Percentiles rank a stretch among this genome's conserved stretches.
These are phyloP conservation scores for Eudemis profundana DNA, from an alignment of 2,888 invertebrate species.

Conservation along the genomic window DNA sequence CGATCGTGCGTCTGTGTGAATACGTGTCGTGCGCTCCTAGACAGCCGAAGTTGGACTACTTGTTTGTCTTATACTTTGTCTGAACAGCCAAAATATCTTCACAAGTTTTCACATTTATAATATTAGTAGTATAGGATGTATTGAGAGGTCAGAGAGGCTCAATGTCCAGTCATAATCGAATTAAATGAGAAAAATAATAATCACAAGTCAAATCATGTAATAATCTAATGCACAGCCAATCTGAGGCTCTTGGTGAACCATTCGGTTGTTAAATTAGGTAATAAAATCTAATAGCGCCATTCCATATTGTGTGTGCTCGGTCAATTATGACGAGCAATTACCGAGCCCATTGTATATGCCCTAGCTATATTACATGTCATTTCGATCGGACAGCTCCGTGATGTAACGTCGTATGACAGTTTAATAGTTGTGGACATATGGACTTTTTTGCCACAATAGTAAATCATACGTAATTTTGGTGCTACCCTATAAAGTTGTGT, in stretches of 20 bases:
- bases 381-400: not conserved
- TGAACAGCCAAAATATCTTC: too few relatives aligned
- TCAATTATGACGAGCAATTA: conserved; percentile 41
- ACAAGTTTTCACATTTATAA: too few relatives aligned
- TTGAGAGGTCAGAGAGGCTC: too few relatives aligned
- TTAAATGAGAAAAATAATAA: too few relatives aligned
- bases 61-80: too few relatives aligned
- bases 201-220: not conserved
- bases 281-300: conserved; percentile 47
- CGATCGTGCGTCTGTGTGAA: too few relatives aligned
- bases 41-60: too few relatives aligned
- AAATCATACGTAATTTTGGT: not conserved
- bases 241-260: conserved; percentile 35
- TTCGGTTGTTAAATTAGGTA: conserved; percentile 47
- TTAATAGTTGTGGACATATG: not conserved
- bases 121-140: too few relatives aligned
- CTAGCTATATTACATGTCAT: conserved; percentile 12
- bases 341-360: conserved; percentile 6
- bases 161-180: too few relatives aligned
- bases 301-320: conserved; percentile 42
- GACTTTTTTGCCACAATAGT: not conserved
- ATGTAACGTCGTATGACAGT: not conserved
- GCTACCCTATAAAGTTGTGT: not conserved
- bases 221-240: conserved; percentile 4
- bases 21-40: too few relatives aligned